Conservation (phyloP, 2,797 vertebrate species). For the Podarcis siculus region DNA sequence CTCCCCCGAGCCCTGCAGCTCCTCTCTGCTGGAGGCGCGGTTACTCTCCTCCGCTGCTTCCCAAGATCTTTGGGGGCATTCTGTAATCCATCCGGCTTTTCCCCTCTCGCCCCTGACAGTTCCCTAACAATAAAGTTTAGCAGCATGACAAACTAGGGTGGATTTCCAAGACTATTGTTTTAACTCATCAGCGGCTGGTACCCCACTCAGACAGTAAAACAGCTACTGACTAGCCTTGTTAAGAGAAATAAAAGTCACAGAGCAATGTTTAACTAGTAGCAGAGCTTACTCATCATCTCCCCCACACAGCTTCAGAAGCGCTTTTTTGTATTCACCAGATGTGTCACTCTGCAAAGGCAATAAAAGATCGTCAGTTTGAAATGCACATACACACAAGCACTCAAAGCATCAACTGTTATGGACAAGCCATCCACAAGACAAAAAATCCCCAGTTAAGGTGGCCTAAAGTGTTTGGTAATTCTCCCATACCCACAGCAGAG, state of each 20-base stretch:
- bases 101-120: too few relatives aligned
- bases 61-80: too few relatives aligned
- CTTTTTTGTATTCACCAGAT: slow-evolving; percentile 95
- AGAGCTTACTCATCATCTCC: slow-evolving; percentile 95
- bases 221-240: neutral
- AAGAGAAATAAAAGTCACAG: neutral
- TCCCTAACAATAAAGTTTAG: too few relatives aligned
- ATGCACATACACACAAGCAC: rapidly evolving
- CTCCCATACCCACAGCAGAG: neutral
- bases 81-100: too few relatives aligned
- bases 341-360: slow-evolving; percentile 88
- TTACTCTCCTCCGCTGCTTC: too few relatives aligned
- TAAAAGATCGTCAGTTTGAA: neutral
- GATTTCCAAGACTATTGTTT: neutral
- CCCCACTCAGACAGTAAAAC: neutral
- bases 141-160: neutral
- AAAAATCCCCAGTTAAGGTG: neutral
- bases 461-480: neutral
- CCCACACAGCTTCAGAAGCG: slow-evolving; percentile 92
- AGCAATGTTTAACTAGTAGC: neutral
- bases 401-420: neutral
- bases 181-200: neutral
- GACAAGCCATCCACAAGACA: neutral
- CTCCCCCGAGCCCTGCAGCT: too few relatives aligned
- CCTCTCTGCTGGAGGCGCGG: too few relatives aligned